Percentiles rank a stretch among this genome's conserved stretches.
These are phyloP conservation scores for Abscondita cerata DNA, from an alignment of 2,888 invertebrate genomes.

Conservation along the genomic window DNA sequence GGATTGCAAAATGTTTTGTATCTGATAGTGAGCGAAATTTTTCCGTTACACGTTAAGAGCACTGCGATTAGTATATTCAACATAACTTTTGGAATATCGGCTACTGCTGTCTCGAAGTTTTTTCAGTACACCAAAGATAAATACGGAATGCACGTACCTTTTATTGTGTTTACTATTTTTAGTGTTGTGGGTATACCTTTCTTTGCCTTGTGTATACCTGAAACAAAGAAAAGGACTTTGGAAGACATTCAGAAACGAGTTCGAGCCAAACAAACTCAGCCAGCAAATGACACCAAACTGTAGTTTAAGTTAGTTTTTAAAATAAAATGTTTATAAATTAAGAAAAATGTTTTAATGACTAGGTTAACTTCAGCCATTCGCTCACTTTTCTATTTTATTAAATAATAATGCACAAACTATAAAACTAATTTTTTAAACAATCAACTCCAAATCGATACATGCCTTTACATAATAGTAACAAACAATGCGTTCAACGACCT, in stretches of 20 bases:
- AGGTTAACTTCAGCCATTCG: no score
- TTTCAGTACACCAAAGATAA: constrained; percentile 62
- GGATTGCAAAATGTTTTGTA: constrained; percentile 61
- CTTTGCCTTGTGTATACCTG: constrained; percentile 67
- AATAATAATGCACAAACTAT: no score
- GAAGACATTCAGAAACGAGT: constrained; percentile 16
- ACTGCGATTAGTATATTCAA: constrained; percentile 61
- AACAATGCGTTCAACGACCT: no score
- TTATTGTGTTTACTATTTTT: constrained; percentile 68
- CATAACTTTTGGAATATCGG: constrained; percentile 58
- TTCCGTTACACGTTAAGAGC: constrained; percentile 62
- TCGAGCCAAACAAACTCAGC: no score
- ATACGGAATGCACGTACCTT: constrained; percentile 68
- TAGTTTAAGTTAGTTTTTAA: no score
- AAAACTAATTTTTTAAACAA: no score
- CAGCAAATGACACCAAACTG: no score
- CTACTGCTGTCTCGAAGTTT: constrained; percentile 54
- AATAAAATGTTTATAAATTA: no score
- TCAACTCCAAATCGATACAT: no score
- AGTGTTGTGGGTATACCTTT: constrained; percentile 68
- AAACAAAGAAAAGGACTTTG: constrained; percentile 65
- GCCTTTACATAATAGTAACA: no score
- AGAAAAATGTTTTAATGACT: no score
- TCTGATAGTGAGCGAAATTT: constrained; percentile 60
- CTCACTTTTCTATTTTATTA: no score